Evolutionary conservation across 2,113 vertebrate genomes (phyloP).

Genomic region (Lepidothrix coronata): DNA sequence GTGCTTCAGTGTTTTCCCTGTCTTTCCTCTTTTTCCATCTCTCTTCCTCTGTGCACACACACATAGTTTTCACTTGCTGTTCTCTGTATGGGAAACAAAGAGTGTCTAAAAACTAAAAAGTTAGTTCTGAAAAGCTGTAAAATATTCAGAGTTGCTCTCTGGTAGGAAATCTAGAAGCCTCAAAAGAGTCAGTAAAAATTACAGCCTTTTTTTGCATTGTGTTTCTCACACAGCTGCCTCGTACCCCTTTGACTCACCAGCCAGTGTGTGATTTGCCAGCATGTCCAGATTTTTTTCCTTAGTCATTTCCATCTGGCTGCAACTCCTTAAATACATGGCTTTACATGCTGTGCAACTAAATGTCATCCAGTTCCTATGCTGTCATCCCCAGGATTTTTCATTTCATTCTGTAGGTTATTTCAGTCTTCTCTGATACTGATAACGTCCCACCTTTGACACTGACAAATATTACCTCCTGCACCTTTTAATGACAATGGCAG

Average conservation of each 20-base stretch:
- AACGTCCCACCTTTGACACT: background rate
- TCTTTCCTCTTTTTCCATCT: background rate
- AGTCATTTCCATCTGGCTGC: conserved; percentile 6
- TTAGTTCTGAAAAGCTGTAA: background rate
- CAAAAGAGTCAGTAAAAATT: background rate
- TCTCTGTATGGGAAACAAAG: background rate
- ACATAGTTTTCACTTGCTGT: background rate
- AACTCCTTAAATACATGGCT: background rate
- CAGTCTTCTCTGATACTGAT: background rate
- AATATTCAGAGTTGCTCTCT: background rate
- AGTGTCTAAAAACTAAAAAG: background rate
- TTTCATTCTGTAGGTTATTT: background rate
- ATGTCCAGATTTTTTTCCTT: background rate
- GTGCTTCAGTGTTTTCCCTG: background rate
- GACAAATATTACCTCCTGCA: background rate
- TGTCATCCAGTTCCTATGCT: background rate
- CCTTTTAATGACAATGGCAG: background rate
- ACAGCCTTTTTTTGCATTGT: background rate
- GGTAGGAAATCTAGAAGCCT: background rate
- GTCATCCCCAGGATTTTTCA: background rate
- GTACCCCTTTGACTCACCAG: background rate
- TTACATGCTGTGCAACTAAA: background rate
- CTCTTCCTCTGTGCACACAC: background rate
- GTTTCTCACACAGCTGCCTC: background rate
- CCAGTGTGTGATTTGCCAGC: background rate